Evolutionary conservation across 2,113 vertebrate genomes (phyloP), one percentile per base, ranked within the genome.

Genomic region (Passer montanus): DNA sequence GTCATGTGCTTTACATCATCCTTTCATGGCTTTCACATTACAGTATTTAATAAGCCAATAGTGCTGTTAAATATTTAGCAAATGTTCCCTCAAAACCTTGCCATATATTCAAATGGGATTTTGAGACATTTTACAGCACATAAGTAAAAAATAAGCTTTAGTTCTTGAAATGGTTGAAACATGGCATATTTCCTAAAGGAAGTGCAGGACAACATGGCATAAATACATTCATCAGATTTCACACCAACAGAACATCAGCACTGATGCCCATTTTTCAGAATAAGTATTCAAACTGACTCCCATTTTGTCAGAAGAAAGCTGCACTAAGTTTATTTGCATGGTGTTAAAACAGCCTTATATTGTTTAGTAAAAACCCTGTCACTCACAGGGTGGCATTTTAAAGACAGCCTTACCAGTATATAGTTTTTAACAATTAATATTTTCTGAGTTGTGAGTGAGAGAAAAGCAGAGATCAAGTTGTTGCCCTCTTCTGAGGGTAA

Each of bases 11-110:
- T 93, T 97, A 75, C 92, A 94, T 96, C 94, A 96, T 69, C 55
- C 50, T 76, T 92, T 87, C 66, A 17, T 94, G 74, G 78, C 63
- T 95, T 96, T 91, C 50, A 82, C 62, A 81, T 94, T 90, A 82
- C 41, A 84, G 95, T 89, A 92, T 96, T 97, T 97, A 98, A 96
- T 97, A 97, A 93, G 90, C 74, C 44, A 70, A 92, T 75, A 89
- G 84, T 73, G 64, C 86, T 94, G 85, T 97, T 97, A 97, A 97
- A 97, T 97, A 97, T 97, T 97, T 97, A 96, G 94, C 82, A 94
- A 97, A 97, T 78, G 49, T 95, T 97, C 41, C 64, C 62, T 96
- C 78, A 77, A 95, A 97, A 92, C 70, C 84, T 73, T 93, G 68
- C 84, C 56, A 39, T 96, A 86, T 84, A 95, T 95, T 97, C 93